A percentile compares a stretch with the other conserved stretches of the same genome.
These are phyloP conservation scores for Nephrotoma guestfalica DNA, from an alignment of 2,888 invertebrate species.

Conservation along the genomic window DNA sequence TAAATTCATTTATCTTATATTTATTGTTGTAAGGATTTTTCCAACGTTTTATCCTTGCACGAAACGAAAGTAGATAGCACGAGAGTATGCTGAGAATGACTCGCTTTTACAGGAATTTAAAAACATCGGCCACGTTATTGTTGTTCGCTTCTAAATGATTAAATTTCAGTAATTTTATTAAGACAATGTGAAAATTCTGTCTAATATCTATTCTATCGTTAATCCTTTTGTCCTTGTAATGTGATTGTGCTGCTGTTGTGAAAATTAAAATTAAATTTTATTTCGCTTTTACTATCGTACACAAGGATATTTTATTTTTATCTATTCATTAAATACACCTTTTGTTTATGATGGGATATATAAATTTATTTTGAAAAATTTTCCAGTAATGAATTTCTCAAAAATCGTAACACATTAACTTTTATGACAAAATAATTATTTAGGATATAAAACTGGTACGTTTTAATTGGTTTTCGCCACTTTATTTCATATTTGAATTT, in stretches of 20 bases:
- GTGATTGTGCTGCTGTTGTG: neutral
- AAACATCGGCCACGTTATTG: neutral
- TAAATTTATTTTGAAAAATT: neutral
- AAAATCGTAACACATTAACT: neutral
- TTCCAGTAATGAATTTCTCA: neutral
- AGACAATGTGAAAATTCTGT: neutral
- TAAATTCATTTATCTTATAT: neutral
- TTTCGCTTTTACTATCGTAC: neutral
- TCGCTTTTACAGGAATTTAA: neutral
- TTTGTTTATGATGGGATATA: neutral
- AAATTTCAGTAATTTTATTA: neutral
- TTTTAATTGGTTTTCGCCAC: neutral
- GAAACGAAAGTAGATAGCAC: too few species aligned
- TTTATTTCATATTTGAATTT: neutral
- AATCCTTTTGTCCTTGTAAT: neutral
- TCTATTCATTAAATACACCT: neutral
- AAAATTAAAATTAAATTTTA: neutral
- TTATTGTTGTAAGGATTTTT: neutral
- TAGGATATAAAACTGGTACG: neutral
- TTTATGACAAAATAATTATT: neutral
- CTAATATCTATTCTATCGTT: neutral
- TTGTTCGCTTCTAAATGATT: neutral
- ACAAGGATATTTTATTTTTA: neutral
- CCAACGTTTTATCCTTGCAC: neutral
- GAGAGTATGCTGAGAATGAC: too few species aligned